Percentiles rank a stretch among this genome's conserved stretches.
phyloP scores from a whole-genome alignment of 2,888 invertebrate species.

The Epinotia brunnichana region DNA sequence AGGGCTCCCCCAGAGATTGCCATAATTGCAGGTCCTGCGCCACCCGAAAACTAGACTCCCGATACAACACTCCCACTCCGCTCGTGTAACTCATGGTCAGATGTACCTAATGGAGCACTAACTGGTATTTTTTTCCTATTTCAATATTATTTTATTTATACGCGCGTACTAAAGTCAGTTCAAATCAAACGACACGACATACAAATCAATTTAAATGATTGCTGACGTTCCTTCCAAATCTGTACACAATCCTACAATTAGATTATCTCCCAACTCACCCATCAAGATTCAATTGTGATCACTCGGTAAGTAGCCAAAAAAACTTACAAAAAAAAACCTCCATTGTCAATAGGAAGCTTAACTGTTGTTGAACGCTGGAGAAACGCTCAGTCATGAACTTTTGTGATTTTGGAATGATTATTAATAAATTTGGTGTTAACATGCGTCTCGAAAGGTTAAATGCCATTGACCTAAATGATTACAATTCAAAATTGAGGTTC shows the following conservation, averaged over 20 bases:
- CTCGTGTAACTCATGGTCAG: too few species aligned
- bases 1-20: too few species aligned
- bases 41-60: too few species aligned
- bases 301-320: conserved; percentile 57
- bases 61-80: too few species aligned
- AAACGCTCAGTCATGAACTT: conserved; percentile 26
- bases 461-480: conserved; percentile 20
- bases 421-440: conserved; percentile 38
- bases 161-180: too few species aligned
- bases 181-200: not conserved
- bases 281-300: conserved; percentile 68
- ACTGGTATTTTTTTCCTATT: too few species aligned
- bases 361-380: conserved; percentile 59
- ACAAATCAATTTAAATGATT: conserved; percentile 9
- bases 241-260: conserved; percentile 75
- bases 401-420: conserved; percentile 33
- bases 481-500: conserved; percentile 1
- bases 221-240: conserved; percentile 52
- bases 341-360: conserved; percentile 58
- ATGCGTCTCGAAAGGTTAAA: conserved; percentile 17
- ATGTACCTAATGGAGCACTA: too few species aligned
- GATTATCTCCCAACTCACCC: conserved; percentile 66
- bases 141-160: too few species aligned
- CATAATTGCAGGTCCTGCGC: too few species aligned
- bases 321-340: conserved; percentile 57